Evolutionary conservation across 1,140 invertebrate species (phyloP), one percentile per base, ranked within the genome.

Genomic region (Drosophila simulans): DNA sequence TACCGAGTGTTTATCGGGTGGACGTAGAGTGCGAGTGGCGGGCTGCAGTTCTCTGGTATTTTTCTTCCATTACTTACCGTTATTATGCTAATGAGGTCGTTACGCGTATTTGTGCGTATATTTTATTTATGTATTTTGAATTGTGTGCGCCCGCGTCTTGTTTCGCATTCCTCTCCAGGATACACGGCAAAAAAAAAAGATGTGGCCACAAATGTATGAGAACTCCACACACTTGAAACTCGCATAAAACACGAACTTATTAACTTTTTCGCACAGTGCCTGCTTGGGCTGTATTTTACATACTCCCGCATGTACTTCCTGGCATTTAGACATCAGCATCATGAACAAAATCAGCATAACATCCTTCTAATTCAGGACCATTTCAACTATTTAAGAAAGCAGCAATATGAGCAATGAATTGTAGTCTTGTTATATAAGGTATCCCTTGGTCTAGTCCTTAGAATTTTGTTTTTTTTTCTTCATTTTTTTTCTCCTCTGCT

Each of bases 11-110:
- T n/a, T n/a, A n/a, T n/a, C n/a, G n/a, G n/a, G n/a, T n/a, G n/a
- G n/a, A n/a, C n/a, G n/a, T n/a, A n/a, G n/a, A n/a, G n/a, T n/a
- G n/a, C n/a, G n/a, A n/a, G n/a, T n/a, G n/a, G n/a, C n/a, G n/a
- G n/a, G n/a, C n/a, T n/a, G n/a, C n/a, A n/a, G n/a, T n/a, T n/a
- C n/a, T n/a, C n/a, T 91, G 88, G 88, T 71, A 91, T 91, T 91
- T 90, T 90, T 86, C 82, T 83, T 86, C 88, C 86, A 90, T 90
- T 91, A 91, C 88, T 91, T 79, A 88, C 88, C 83, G 88, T 91
- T 91, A 91, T 91, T 91, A 91, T 91, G 88, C 83, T 91, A 91
- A 91, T 91, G 88, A 91, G 83, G 83, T 91, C 88, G 84, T 89
- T 89, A 89, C 84, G 84, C 80, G 84, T 84, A 89, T 89, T 88